Evolutionary conservation across 2,888 invertebrate species (phyloP).

Genomic region (Portevinia maculata): DNA sequence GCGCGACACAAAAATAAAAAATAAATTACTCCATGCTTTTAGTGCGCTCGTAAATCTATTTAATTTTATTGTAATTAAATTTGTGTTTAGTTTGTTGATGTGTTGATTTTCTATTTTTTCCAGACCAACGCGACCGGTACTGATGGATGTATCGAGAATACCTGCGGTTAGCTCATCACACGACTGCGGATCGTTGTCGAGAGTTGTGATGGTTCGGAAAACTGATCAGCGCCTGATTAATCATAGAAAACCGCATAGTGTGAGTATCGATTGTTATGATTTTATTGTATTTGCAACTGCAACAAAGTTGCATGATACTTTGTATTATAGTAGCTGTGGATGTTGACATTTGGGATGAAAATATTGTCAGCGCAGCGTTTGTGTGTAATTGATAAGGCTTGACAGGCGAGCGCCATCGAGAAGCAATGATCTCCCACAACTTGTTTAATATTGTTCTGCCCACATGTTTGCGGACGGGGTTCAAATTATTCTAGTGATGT

Average conservation of each 20-base stretch:
- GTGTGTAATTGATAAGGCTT: no score
- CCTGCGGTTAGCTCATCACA: slow-evolving; percentile 79
- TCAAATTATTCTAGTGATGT: no score
- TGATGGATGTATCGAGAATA: slow-evolving; percentile 77
- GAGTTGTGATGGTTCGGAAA: slow-evolving; percentile 88
- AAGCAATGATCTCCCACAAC: no score
- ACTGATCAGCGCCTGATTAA: slow-evolving; percentile 87
- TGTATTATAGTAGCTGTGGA: neutral
- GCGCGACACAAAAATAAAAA: no score
- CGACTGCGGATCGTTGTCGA: slow-evolving; percentile 83
- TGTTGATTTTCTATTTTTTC: slow-evolving; percentile 48
- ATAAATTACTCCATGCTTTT: neutral
- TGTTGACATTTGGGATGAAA: neutral
- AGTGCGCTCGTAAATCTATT: slow-evolving; percentile 22
- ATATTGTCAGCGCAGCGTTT: no score
- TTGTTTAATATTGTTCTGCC: no score
- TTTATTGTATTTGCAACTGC: slow-evolving; percentile 3
- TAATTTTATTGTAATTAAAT: slow-evolving; percentile 11
- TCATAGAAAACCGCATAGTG: slow-evolving; percentile 83
- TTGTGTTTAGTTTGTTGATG: neutral
- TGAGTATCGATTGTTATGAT: slow-evolving; percentile 67
- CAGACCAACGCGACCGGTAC: slow-evolving; percentile 76
- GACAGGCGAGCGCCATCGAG: no score
- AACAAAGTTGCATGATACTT: neutral
- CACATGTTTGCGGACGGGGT: no score